Conservation (phyloP, 1,140 invertebrate species). For the Calliphora vicina region DNA sequence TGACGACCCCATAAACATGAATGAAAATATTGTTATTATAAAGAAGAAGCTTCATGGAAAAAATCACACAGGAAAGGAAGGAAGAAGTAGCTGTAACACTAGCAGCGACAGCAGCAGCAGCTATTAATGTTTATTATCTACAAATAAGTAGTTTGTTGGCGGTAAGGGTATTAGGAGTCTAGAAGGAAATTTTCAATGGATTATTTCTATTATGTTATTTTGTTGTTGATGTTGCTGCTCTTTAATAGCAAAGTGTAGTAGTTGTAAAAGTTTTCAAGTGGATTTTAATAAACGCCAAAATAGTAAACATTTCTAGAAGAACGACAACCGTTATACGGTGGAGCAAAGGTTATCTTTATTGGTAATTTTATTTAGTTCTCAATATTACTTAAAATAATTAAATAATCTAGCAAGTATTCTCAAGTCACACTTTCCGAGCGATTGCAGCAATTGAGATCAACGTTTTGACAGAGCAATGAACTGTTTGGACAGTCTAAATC, state of each 20-base stretch:
- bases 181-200: neutral
- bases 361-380: no score
- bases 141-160: neutral
- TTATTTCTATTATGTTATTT: neutral
- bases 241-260: neutral
- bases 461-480: no score
- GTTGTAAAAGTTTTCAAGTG: constrained; percentile 6
- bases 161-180: neutral
- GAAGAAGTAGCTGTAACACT: no score
- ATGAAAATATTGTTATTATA: neutral
- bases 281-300: constrained; percentile 42
- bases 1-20: neutral
- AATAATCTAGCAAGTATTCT: no score
- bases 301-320: neutral
- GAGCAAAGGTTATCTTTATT: no score
- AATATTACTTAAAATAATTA: no score
- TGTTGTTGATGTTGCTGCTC: neutral
- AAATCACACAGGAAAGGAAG: neutral
- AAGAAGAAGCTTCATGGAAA: neutral
- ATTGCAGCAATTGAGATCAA: no score
- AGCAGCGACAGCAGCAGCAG: neutral
- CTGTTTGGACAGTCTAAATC: no score
- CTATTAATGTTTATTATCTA: neutral
- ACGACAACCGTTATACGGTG: neutral
- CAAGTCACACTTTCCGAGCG: no score